Evolutionary conservation across 2,113 vertebrate genomes (phyloP), one percentile per base, ranked within the genome.

Genomic region (Tautogolabrus adspersus): DNA sequence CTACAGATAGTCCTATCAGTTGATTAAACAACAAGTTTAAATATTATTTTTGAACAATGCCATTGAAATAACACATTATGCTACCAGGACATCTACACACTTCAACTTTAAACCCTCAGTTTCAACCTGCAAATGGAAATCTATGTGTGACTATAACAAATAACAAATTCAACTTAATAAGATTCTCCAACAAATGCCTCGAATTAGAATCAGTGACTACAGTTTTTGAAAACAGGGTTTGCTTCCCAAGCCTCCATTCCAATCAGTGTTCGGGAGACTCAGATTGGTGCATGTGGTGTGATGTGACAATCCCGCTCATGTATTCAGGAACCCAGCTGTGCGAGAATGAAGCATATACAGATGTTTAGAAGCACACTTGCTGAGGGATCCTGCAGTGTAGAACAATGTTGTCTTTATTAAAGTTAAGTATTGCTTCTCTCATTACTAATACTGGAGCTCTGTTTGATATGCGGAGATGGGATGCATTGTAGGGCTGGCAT

Each of bases 371-470:
- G 73, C 77, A 81, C 75, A 26, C 81, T 83, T 72, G 69, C 75
- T 65, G 86, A 82, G 88, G 71, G 68, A 75, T 86, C 85, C 88
- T 60, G 91, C 72, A 8, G 85, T 4, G 84, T 66, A 46, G 81
- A 88, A 84, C 85, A 86, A 85, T 86, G 82, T 83, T 81, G 72
- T 79, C 78, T 90, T 84, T 91, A 87, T 90, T 89, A 91, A 90
- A 88, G 87, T 77, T 82, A 87, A 89, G 77, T 76, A 75, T 74
- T 57, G 83, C 82, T 72, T 68, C 77, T 76, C 75, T 79, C 69
- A 38, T 57, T 34, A 34, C 30, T 60, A 89, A 90, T 34, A 75
- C 79, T 23, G 62, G n/a, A 34, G 72, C 63, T 82, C 51, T 64
- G 70, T 63, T 61, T 51, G 67, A 52, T 62, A 79, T 85, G 34